These are phyloP conservation scores for Caenorhabditis auriculariae DNA, from an alignment of 2,888 invertebrate genomes.

Conservation along the genomic window DNA sequence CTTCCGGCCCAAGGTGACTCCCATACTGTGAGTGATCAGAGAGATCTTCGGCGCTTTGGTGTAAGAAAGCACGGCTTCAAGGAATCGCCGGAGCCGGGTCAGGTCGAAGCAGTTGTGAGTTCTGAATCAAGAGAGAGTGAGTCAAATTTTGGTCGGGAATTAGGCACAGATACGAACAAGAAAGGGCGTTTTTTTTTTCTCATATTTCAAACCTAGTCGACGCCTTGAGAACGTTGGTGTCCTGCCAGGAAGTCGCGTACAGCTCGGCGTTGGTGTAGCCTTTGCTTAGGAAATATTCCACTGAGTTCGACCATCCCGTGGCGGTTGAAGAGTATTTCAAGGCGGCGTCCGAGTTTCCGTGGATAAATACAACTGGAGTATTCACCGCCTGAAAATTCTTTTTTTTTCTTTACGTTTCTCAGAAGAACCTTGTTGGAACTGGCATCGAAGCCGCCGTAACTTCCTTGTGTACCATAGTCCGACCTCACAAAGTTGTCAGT, in stretches of 20 bases:
- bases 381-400: conserved; percentile 3
- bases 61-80: conserved; percentile 46
- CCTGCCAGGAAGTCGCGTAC: conserved; percentile 49
- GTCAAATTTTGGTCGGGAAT: no score
- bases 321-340: conserved; percentile 21
- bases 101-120: conserved; percentile 47
- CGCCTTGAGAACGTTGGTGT: conserved; percentile 30
- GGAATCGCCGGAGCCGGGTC: conserved; percentile 38
- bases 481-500: conserved; percentile 31
- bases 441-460: conserved; percentile 39
- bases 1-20: conserved; percentile 47
- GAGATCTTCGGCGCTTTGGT: conserved; percentile 39
- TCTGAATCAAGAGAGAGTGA: no score
- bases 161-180: no score
- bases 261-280: conserved; percentile 40
- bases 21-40: conserved; percentile 54
- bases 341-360: conserved; percentile 50
- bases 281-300: conserved; percentile 29
- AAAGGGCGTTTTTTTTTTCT: no score
- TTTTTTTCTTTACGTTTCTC: no score
- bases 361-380: conserved; percentile 42
- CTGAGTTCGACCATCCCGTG: conserved; percentile 38
- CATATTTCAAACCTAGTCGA: conserved; percentile 9
- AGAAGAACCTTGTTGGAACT: conserved; percentile 7
- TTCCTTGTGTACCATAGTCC: conserved; percentile 41